Base-by-base conservation (phyloP, 2,113 vertebrate species). In the Chiloscyllium plagiosum region DNA sequence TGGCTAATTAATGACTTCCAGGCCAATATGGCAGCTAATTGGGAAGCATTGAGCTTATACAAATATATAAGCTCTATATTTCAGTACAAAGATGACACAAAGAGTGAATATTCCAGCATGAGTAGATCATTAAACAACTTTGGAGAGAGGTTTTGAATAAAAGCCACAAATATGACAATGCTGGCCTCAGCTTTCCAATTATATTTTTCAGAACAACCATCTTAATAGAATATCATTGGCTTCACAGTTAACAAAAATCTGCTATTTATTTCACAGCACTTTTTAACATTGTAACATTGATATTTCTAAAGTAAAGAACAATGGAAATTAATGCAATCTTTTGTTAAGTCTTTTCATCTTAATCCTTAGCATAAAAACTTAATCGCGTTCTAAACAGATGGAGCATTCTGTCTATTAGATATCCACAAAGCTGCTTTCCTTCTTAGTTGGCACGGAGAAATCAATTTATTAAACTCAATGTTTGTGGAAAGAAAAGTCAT, bases 321-420 rank as follows among this genome's bases (percentile, higher is more conserved):
- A n/a, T 92, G 56, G 56, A 90, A 90, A 65, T 90, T 90, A 90
- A 3, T 33, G 29, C 65, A 61, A 65, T 65, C 52, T 65, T 61
- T 17, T 13, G 24, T 17, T 65, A 3, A 90, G 0, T 33, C 29
- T 90, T 92, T 65, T n/a, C 1, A 65, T 92, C 87, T 33, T 4
- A 92, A 22, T n/a, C 29, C 33, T n/a, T 19, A 19, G 29, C n/a
- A 92, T 92, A 92, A 92, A 92, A 56, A 65, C 2, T 29, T 65
- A 92, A n/a, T 65, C 29, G n/a, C 56, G 19, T 65, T 65, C 52
- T 33, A 29, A 92, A 92, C 87, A 92, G 86, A 92, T 65, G 56
- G 56, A 92, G 52, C 56, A 92, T 92, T 89, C 24, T 37, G 76
- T 80, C 76, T 26, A 89, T 89, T 92, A 65, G 52, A 65, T 92